Evolutionary conservation across 1,140 invertebrate genomes (phyloP), one percentile per base, ranked within the genome.

Genomic region (Rhopalosiphum maidis): DNA sequence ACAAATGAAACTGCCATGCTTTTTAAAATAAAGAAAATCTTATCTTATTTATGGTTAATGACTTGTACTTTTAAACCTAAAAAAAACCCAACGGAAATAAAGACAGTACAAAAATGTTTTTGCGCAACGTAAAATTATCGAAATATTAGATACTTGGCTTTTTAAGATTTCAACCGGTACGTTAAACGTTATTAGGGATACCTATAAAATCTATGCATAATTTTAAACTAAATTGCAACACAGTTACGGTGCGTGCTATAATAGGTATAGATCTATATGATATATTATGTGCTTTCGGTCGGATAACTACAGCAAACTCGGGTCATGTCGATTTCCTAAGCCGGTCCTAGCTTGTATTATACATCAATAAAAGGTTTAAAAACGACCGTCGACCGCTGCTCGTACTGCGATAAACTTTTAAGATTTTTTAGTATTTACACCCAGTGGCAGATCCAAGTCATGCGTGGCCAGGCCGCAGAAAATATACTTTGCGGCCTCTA

Each of bases 11-110:
- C 43, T 43, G 23, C 11, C 43, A 11, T n/a, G 43, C 85, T 86
- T 86, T 46, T 86, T 46, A 43, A 30, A 86, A 86, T 86, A 86
- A 86, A 86, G 25, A 21, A 86, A 41, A 86, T 43, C 25, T 86
- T 46, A 86, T 86, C 85, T 86, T 46, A 46, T 86, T 86, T 46
- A 86, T 46, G 43, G 85, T 86, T 86, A 86, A 86, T 86, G 43
- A 86, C 85, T 86, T 46, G 41, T 46, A 41, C 25, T 86, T 86
- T 86, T 86, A 85, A 43, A 43, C n/a, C n/a, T 18, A n/a, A 77
- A 77, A 60, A 68, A 77, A 77, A 18, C 11, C n/a, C n/a, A n/a
- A n/a, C 60, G 15, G 30, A 77, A 77, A 77, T 18, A 77, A 77
- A 77, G 60, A 35, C 6, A n/a, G 60, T n/a, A 77, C 30, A n/a